Percentiles rank a stretch among this genome's conserved stretches.
phyloP scores from a whole-genome alignment of 2,888 invertebrate genomes.

The Esperia sulphurella region DNA sequence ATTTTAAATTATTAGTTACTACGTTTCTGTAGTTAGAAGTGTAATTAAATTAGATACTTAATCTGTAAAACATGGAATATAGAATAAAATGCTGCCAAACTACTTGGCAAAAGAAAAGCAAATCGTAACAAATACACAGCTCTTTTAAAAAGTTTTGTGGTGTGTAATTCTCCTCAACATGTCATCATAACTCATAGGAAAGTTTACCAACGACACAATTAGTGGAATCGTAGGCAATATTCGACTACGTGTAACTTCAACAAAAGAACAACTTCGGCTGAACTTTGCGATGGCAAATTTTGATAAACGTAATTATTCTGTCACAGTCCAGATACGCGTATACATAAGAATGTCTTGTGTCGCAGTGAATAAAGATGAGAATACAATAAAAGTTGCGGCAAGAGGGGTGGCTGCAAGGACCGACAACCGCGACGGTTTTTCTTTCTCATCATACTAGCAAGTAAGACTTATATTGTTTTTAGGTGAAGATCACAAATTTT shows the following conservation, averaged over 20 bases:
- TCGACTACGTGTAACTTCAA: slow-evolving; percentile 13
- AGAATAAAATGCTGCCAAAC: neutral
- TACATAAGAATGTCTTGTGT: neutral
- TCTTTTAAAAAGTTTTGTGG: slow-evolving; percentile 3
- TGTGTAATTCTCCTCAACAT: slow-evolving; percentile 5
- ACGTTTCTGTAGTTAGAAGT: neutral
- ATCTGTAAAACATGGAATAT: neutral
- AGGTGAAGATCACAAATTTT: no score
- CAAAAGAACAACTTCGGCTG: slow-evolving; percentile 16
- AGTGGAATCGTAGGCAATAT: slow-evolving; percentile 6
- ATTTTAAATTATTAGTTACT: slow-evolving; percentile 5
- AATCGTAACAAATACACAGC: slow-evolving; percentile 3
- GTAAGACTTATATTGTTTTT: no score
- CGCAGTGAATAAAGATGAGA: slow-evolving; percentile 33
- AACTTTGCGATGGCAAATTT: slow-evolving; percentile 19
- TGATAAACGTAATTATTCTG: slow-evolving; percentile 19
- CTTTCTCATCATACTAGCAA: no score
- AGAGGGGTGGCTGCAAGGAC: slow-evolving; percentile 35
- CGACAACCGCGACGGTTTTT: no score
- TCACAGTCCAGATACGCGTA: slow-evolving; percentile 7
- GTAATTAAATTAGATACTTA: neutral
- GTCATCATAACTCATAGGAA: slow-evolving; percentile 14
- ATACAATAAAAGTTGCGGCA: slow-evolving; percentile 34
- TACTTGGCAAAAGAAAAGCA: slow-evolving; percentile 4
- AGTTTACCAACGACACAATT: slow-evolving; percentile 19